Conservation (phyloP, 2,113 vertebrate genomes). For the Triplophysa tibetana region DNA sequence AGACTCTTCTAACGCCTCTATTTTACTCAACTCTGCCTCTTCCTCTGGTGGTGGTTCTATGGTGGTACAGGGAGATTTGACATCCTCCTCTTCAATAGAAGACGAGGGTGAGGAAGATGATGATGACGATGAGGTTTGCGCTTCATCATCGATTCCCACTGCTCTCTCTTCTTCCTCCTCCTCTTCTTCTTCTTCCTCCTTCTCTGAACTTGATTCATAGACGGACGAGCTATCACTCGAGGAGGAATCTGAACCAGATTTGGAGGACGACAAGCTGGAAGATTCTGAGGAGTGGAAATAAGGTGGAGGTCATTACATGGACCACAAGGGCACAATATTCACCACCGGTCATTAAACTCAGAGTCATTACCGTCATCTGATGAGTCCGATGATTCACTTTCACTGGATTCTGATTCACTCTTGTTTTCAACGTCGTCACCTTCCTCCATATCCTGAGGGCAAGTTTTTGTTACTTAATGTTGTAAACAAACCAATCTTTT, state of each 20-base stretch:
- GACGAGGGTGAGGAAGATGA: constrained; percentile 66
- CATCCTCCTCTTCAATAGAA: constrained; percentile 63
- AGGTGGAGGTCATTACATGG: background rate
- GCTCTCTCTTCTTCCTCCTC: constrained; percentile 63
- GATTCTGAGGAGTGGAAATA: constrained; percentile 64
- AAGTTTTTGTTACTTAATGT: background rate
- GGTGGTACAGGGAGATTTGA: constrained; percentile 58
- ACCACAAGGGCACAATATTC: background rate
- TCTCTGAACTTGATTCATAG: constrained; percentile 85
- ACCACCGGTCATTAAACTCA: background rate
- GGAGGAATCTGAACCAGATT: constrained; percentile 78
- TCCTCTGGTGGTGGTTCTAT: constrained; percentile 40
- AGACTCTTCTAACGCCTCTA: constrained; percentile 46
- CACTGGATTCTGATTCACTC: constrained; percentile 79
- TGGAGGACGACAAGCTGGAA: constrained; percentile 77
- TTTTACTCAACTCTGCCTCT: constrained; percentile 49
- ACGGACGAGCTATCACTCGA: constrained; percentile 85
- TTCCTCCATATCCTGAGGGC: constrained; percentile 31
- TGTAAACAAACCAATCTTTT: background rate
- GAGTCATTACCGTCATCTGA: constrained; percentile 83
- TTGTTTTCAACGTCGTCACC: constrained; percentile 64
- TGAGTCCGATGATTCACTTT: constrained; percentile 81
- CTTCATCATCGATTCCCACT: constrained; percentile 59
- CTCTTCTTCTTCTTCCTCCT: constrained; percentile 71
- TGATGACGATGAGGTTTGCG: constrained; percentile 60